Percentiles rank a stretch among this genome's conserved stretches.
These are phyloP conservation scores for Eulithis testata DNA, from an alignment of 2,888 invertebrate species.

Conservation along the genomic window DNA sequence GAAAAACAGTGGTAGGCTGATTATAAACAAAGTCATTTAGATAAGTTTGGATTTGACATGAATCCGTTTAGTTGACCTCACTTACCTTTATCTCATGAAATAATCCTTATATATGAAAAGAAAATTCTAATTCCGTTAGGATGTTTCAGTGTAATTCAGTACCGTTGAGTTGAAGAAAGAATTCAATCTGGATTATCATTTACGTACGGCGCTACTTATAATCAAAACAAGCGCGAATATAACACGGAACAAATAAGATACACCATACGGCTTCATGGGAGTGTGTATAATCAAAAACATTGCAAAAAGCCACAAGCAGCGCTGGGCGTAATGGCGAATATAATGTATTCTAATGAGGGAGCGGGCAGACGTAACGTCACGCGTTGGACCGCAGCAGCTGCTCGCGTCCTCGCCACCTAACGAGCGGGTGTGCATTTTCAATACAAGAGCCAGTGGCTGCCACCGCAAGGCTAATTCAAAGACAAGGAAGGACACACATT, in stretches of 20 bases:
- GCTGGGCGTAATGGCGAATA: conserved; percentile 76
- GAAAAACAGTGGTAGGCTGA: conserved; percentile 3
- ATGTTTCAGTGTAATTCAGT: too few species aligned
- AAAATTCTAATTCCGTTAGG: too few species aligned
- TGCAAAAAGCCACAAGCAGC: conserved; percentile 70
- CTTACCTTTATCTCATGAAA: too few species aligned
- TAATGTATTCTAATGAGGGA: conserved; percentile 83
- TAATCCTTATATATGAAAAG: too few species aligned
- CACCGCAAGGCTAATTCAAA: conserved; percentile 46
- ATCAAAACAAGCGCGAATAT: conserved; percentile 24
- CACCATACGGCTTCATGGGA: conserved; percentile 48
- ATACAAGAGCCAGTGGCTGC: conserved; percentile 59
- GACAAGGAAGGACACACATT: conserved; percentile 39
- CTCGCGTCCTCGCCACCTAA: conserved; percentile 58
- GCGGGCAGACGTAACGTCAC: conserved; percentile 78
- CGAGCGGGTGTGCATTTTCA: conserved; percentile 79
- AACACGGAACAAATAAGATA: conserved; percentile 51
- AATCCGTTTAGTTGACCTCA: background rate
- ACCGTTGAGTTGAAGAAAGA: background rate
- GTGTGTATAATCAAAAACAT: conserved; percentile 72
- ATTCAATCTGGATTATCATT: background rate
- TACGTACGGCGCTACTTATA: background rate
- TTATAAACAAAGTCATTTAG: conserved; percentile 5
- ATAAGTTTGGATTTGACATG: background rate
- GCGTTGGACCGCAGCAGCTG: conserved; percentile 74